These are phyloP conservation scores for Leptopilina myrica DNA, from an alignment of 2,888 invertebrate genomes.

Conservation along the genomic window DNA sequence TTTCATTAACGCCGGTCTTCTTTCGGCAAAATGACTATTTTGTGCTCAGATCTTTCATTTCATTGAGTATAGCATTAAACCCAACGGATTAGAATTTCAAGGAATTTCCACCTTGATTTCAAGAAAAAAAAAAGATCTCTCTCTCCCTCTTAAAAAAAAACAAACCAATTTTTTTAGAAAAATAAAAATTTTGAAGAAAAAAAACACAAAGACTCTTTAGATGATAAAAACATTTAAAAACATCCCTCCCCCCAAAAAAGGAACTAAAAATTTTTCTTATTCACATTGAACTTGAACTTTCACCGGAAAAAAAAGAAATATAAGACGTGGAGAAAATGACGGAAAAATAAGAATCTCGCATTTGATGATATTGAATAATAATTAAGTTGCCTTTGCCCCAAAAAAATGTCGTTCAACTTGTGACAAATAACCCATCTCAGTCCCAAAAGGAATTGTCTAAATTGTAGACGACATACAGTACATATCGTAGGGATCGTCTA, in stretches of 20 bases:
- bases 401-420: not conserved
- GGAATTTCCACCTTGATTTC: slow-evolving; percentile 11
- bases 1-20: not conserved
- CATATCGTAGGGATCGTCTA: too few species aligned
- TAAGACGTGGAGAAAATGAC: too few species aligned
- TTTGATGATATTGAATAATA: not conserved
- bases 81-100: slow-evolving; percentile 19
- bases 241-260: too few species aligned
- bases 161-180: not conserved
- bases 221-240: too few species aligned
- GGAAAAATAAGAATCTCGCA: too few species aligned
- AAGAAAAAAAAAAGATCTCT: not conserved
- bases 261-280: too few species aligned
- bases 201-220: too few species aligned
- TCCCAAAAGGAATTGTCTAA: too few species aligned
- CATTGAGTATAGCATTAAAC: slow-evolving; percentile 14
- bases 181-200: not conserved
- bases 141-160: not conserved
- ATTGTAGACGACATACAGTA: too few species aligned
- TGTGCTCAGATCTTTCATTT: slow-evolving; percentile 40
- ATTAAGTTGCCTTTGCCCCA: slow-evolving; percentile 34
- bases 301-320: too few species aligned
- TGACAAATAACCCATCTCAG: too few species aligned
- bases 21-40: slow-evolving; percentile 16
- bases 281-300: too few species aligned